Base-by-base conservation (phyloP, 2,888 invertebrate species). In the Pteria penguin region DNA sequence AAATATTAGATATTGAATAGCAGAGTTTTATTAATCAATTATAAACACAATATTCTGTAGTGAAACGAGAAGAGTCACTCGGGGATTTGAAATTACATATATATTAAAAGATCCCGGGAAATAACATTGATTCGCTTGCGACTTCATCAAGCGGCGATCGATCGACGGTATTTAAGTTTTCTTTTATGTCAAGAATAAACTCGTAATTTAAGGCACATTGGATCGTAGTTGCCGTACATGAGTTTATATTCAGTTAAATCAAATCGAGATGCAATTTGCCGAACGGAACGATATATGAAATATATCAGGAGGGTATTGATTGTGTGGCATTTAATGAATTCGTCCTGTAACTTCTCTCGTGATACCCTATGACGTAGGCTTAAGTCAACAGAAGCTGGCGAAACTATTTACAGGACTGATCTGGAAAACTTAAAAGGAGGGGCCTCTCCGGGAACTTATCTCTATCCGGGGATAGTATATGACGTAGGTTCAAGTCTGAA, bases 271-370 rank as follows among this genome's bases (percentile, higher is more conserved):
- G n/a, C 32, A 65, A 52, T 65, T 72, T 72, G 65, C 72, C 32
- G 62, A 72, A 72, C 36, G 65, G 26, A 54, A 54, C 61, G 57
- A 73, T 77, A 77, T 73, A 77, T 77, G 76, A 77, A 77, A 77
- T 77, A 77, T 77, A 77, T 77, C 76, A 58, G 63, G 45, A 58
- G 58, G 57, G 33, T 73, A 77, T 77, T 73, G 76, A 77, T 77
- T 73, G 61, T 65, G 27, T 45, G 57, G 22, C 60, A 68, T 55
- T 73, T 77, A 77, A 77, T 77, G 76, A 65, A 67, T 77, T 73
- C 36, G 57, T 75, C 52, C 57, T 52, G 57, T 61, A 70, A 66
- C 72, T 58, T 67, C 68, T 74, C 60, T 61, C 60, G 62, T 63
- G 61, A 60, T 77, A 77, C 76, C 72, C 24, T 24, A 33, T 63